A percentile compares a stretch with the other conserved stretches of the same genome.
Conservation (phyloP, 2,888 invertebrate genomes). For the Ryuthela nishihirai region DNA sequence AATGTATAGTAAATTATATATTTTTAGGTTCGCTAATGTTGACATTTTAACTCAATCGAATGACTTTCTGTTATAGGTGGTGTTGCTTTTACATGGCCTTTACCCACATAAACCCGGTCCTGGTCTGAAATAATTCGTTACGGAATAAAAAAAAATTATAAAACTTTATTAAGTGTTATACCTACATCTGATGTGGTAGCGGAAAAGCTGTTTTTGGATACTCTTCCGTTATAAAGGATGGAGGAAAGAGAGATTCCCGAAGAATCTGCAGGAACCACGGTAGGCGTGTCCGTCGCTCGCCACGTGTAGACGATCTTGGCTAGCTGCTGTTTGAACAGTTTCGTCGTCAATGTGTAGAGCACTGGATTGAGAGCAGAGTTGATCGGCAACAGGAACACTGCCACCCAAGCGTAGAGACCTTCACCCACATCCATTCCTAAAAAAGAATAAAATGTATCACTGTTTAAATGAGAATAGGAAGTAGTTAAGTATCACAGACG, state of each 20-base stretch:
- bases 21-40: no score
- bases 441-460: no score
- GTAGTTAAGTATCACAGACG: no score
- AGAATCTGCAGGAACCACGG: conserved; percentile 11
- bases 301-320: conserved; percentile 35
- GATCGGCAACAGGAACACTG: conserved; percentile 60
- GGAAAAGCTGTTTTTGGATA: conserved; percentile 12
- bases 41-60: no score
- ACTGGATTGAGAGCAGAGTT: conserved; percentile 62
- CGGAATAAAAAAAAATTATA: neutral
- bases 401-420: conserved; percentile 60
- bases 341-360: conserved; percentile 61
- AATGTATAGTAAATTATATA: no score
- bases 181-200: conserved; percentile 24
- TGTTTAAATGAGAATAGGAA: no score
- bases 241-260: conserved; percentile 32
- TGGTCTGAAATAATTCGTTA: no score
- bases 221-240: conserved; percentile 5
- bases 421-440: conserved; percentile 57
- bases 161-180: neutral
- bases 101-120: no score
- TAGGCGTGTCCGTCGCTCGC: conserved; percentile 1
- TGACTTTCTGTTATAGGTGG: no score
- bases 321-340: conserved; percentile 59
- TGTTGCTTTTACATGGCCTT: no score